A percentile compares a stretch with the other conserved stretches of the same genome.
Conservation (phyloP, 2,888 invertebrate species). For the Athalia cordata region DNA sequence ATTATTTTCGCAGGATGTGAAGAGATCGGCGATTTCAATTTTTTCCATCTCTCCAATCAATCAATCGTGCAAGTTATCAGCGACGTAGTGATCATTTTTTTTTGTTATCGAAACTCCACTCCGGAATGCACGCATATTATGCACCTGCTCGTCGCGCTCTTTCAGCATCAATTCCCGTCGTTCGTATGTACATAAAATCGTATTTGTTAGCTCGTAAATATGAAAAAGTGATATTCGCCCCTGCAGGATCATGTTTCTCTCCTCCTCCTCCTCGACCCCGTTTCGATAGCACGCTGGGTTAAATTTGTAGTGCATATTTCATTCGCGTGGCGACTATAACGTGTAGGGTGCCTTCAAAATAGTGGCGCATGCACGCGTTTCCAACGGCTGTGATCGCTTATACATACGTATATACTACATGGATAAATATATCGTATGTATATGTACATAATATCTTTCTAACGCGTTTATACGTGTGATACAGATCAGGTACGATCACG, state of each 20-base stretch:
- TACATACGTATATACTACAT: too few species aligned
- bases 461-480: too few species aligned
- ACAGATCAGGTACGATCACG: neutral
- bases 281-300: conserved; percentile 32
- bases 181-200: neutral
- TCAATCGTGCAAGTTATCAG: too few species aligned
- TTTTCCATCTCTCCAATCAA: too few species aligned
- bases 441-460: too few species aligned
- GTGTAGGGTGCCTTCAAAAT: neutral
- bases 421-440: too few species aligned
- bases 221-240: neutral
- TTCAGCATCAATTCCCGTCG: neutral
- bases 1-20: neutral
- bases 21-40: too few species aligned
- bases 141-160: too few species aligned
- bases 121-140: too few species aligned
- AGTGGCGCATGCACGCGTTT: neutral
- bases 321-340: neutral
- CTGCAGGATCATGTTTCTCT: conserved; percentile 16
- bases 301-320: conserved; percentile 38
- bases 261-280: too few species aligned
- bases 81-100: too few species aligned
- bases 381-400: neutral
- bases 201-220: neutral
- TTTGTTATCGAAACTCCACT: too few species aligned